Evolutionary conservation across 2,888 invertebrate species (phyloP), one percentile per base, ranked within the genome.

Genomic region (Stenotaenia linearis): DNA sequence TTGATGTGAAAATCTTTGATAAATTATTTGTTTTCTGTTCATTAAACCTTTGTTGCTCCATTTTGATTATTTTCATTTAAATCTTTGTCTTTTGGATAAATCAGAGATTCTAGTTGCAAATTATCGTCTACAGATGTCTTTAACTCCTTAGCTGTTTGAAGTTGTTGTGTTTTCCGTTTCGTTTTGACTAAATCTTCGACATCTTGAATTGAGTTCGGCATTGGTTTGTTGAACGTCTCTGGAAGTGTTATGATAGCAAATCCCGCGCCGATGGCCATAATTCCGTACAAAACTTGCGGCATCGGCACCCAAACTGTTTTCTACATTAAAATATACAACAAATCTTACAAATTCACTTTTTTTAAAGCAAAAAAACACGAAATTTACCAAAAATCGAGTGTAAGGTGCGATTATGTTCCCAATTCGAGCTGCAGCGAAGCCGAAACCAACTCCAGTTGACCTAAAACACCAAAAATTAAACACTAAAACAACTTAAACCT

Each of bases 201-300:
- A 40, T 80, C 80, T 25, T 80, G 10, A 10, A 80, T 80, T 15
- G 80, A 69, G n/a, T 56, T 40, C 23, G 78, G 56, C 78, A 80
- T 23, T n/a, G 80, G 80, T 18, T 69, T 21, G 28, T 74, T 69
- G 12, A 61, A 45, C 12, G 80, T 80, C 30, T 80, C 80, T 18
- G 78, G 80, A 7, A 80, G 37, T 9, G 56, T 37, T 9, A 61
- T 1, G 0, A 69, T 3, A n/a, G 50, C 23, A 15, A n/a, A 23
- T 12, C 75, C 78, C n/a, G 80, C 78, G 12, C 56, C 15, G 0
- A 80, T 32, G 9, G 32, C 61, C 37, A 78, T 56, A 12, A 50
- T n/a, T 0, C 80, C 80, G n/a, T 61, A 78, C 5, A 56, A 4
- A 12, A 78, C 12, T 18, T 61, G 61, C 1, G 78, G 78, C n/a